A percentile compares a stretch with the other conserved stretches of the same genome.
Evolutionary conservation across 2,797 vertebrate species (phyloP).

Genomic region (Tauraco hartlaubi): DNA sequence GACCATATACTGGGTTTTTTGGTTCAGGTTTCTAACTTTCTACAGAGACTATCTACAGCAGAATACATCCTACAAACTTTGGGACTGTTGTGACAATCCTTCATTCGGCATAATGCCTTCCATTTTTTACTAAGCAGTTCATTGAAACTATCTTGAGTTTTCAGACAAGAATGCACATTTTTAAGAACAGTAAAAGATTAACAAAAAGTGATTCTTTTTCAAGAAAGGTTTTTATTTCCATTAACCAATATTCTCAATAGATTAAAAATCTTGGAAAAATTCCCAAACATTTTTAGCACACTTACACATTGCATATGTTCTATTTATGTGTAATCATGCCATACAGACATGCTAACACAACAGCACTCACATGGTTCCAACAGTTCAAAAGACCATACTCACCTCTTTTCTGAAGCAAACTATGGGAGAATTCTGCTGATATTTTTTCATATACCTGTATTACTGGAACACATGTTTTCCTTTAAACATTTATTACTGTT

Average conservation of each 20-base stretch:
- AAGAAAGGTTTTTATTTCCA: neutral
- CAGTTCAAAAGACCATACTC: neutral
- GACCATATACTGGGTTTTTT: neutral
- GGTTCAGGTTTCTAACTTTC: neutral
- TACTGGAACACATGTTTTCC: neutral
- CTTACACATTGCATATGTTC: neutral
- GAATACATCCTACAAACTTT: neutral
- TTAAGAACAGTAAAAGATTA: neutral
- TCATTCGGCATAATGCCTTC: neutral
- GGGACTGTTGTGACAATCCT: neutral
- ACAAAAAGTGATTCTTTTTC: neutral
- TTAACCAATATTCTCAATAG: neutral
- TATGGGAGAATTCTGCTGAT: neutral
- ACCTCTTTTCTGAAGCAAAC: neutral
- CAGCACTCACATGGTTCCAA: neutral
- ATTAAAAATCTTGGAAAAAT: neutral
- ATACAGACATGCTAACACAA: neutral
- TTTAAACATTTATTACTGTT: conserved; percentile 21
- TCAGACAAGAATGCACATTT: neutral
- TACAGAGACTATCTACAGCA: neutral
- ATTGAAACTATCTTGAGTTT: neutral
- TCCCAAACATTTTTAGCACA: neutral
- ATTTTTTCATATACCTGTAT: neutral
- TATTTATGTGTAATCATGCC: neutral
- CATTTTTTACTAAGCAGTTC: neutral